Conservation (phyloP, 2,888 invertebrate species). For the Drosophila colorata region DNA sequence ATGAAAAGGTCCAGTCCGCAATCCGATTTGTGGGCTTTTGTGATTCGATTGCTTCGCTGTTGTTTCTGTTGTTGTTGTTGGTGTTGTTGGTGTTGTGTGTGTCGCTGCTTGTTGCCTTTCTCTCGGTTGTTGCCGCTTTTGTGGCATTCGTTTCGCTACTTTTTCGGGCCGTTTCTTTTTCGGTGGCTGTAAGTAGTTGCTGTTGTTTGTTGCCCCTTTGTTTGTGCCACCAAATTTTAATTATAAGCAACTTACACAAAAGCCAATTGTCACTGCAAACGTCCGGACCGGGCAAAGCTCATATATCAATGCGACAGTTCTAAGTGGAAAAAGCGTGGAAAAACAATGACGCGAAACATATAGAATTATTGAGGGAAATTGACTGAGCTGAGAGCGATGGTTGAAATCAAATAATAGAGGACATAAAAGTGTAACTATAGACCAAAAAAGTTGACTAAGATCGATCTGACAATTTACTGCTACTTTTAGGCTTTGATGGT, state of each 20-base stretch:
- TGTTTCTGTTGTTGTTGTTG: slow-evolving; percentile 34
- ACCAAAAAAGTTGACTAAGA: slow-evolving; percentile 8
- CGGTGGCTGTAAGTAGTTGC: slow-evolving; percentile 53
- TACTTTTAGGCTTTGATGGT: background rate
- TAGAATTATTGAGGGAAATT: slow-evolving; percentile 29
- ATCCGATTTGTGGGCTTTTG: slow-evolving; percentile 80
- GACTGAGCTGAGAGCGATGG: slow-evolving; percentile 17
- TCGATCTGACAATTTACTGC: background rate
- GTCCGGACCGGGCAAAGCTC: slow-evolving; percentile 62
- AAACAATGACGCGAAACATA: slow-evolving; percentile 35
- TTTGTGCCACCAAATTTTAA: slow-evolving; percentile 72
- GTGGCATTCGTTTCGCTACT: slow-evolving; percentile 75
- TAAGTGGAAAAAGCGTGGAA: slow-evolving; percentile 60
- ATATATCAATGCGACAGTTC: slow-evolving; percentile 68
- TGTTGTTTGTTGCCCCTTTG: slow-evolving; percentile 53
- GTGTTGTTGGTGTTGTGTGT: slow-evolving; percentile 21
- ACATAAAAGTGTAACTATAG: slow-evolving; percentile 2
- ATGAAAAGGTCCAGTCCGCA: slow-evolving; percentile 70
- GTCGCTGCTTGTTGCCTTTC: slow-evolving; percentile 63
- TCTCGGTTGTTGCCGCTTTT: slow-evolving; percentile 61
- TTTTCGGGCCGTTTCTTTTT: slow-evolving; percentile 70
- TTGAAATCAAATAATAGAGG: slow-evolving; percentile 3
- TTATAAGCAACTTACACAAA: slow-evolving; percentile 79
- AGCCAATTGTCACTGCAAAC: slow-evolving; percentile 80
- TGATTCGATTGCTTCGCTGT: slow-evolving; percentile 65